Base-by-base conservation (phyloP, 2,113 vertebrate species). In the Pseudonaja textilis region DNA sequence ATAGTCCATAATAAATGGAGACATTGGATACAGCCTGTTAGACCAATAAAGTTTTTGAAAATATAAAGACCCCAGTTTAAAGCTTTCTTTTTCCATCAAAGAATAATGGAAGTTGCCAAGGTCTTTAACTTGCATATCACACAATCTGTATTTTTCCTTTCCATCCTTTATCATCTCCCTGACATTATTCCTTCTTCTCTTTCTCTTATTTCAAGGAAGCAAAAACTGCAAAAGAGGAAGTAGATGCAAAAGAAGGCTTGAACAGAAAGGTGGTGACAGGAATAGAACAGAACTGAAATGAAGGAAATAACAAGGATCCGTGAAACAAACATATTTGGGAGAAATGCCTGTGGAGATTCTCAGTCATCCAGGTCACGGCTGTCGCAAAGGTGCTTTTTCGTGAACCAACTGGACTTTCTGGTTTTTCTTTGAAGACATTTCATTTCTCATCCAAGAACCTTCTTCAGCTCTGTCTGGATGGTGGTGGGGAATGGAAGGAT, bases 251-350 rank as follows among this genome's bases (percentile, higher is more conserved):
- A 23, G 85, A 69, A 89, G 5, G 56, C 26, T 92, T 69, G 55
- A 55, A 90, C 29, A 87, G 85, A 1, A 6, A 25, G 39, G 42
- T 29, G n/a, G 18, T 1, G 18, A 16, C 12, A 89, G 61, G 93
- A 91, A 91, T 90, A 89, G 89, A 91, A 91, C 89, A 89, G 89
- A 20, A 39, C 34, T 89, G 87, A 93, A 87, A 91, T 87, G 56
- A 93, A 7, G 22, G 64, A 29, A 87, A 90, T 90, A 61, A 95
- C 69, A 0, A 8, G 87, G n/a, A 94, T 23, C 39, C 87, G 26
- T 50, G 88, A 90, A 0, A 91, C 1, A 0, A 45, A 4, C 9
- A 74, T 8, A 54, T 0, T 0, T 25, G 61, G 92, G 59, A 93
- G 42, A 69, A 55, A 92, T 42, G 64, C 64, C 57, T 25, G 6